These are phyloP conservation scores for Carcinoscorpius rotundicauda DNA, from an alignment of 1,140 invertebrate species.

Conservation along the genomic window DNA sequence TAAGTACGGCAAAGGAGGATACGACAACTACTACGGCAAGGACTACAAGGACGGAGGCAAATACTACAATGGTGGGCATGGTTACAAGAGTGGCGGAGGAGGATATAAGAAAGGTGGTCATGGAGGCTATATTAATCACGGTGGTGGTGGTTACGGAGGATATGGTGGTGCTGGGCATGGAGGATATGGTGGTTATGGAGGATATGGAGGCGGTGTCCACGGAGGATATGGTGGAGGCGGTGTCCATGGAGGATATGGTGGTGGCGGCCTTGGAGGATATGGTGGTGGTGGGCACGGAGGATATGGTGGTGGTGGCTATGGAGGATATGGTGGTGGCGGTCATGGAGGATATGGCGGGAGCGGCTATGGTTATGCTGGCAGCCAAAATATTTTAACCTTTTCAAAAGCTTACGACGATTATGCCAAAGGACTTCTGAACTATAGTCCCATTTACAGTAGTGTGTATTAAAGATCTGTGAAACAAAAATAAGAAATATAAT, in stretches of 20 bases:
- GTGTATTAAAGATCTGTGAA: too few relatives aligned
- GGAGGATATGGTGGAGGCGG: conserved; percentile 4
- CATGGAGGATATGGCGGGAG: conserved; percentile 12
- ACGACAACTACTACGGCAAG: conserved; percentile 8
- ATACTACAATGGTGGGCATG: conserved; percentile 12
- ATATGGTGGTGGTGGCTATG: conserved; percentile 9
- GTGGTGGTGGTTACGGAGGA: conserved; percentile 9
- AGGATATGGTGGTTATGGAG: conserved; percentile 10
- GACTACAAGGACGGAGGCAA: conserved; percentile 17
- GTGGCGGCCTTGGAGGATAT: background rate
- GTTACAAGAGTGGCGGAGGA: conserved; percentile 9
- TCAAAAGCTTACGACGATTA: too few relatives aligned
- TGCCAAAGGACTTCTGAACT: too few relatives aligned
- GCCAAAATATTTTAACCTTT: background rate
- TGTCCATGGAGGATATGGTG: background rate
- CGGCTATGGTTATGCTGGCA: conserved; percentile 11
- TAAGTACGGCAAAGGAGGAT: conserved; percentile 15
- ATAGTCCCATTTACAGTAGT: too few relatives aligned
- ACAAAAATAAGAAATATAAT: too few relatives aligned
- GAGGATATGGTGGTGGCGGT: conserved; percentile 6
- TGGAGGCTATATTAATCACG: conserved; percentile 3
- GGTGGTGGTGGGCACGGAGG: conserved; percentile 8
- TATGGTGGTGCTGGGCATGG: conserved; percentile 8
- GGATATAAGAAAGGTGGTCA: conserved; percentile 2
- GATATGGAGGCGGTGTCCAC: conserved; percentile 3